Percentiles rank a stretch among this genome's conserved stretches.
phyloP scores from a whole-genome alignment of 2,113 vertebrate genomes.

The Dipodomys merriami region DNA sequence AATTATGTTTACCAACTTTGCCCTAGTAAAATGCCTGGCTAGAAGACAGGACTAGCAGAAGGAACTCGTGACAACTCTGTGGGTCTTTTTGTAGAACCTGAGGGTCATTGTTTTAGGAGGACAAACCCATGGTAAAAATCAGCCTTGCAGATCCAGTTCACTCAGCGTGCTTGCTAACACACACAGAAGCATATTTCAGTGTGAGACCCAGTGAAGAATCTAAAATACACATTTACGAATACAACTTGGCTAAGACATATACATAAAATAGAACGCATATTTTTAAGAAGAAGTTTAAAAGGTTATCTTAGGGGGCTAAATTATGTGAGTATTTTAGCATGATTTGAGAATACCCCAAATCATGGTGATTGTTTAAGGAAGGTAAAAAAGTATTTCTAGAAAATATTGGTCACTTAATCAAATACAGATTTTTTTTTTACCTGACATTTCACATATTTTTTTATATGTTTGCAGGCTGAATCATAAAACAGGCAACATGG shows the following conservation, averaged over 20 bases:
- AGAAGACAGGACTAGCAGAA: background rate
- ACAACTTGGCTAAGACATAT: background rate
- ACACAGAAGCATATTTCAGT: background rate
- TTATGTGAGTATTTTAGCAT: background rate
- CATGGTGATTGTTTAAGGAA: background rate
- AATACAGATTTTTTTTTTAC: constrained; percentile 1
- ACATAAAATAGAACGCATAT: constrained; percentile 13
- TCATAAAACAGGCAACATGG: background rate
- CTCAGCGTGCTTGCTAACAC: background rate
- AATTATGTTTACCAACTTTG: background rate
- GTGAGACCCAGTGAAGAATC: background rate
- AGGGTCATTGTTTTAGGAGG: background rate
- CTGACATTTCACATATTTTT: background rate
- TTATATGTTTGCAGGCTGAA: background rate
- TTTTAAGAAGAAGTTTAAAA: constrained; percentile 32
- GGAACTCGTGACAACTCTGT: background rate
- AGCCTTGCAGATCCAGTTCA: too few relatives aligned
- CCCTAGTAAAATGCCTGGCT: background rate
- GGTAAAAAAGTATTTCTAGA: background rate
- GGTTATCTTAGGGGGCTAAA: background rate
- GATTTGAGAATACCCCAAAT: background rate
- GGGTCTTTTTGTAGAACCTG: background rate
- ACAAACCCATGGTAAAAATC: too few relatives aligned
- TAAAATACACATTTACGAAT: background rate
- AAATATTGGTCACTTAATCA: background rate